phyloP scores from a whole-genome alignment of 2,888 invertebrate species.

The Latheticus oryzae region DNA sequence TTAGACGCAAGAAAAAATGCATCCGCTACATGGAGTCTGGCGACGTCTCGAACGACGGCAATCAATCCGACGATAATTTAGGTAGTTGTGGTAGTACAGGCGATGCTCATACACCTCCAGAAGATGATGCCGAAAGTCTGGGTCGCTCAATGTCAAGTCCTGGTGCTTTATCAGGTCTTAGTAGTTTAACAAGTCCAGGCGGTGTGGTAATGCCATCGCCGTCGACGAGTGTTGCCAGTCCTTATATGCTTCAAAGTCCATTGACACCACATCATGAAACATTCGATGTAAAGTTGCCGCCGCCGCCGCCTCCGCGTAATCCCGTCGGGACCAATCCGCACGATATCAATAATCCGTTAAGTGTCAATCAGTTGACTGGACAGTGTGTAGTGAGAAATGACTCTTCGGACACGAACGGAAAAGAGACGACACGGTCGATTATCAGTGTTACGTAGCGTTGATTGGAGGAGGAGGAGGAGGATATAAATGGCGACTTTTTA shows the following conservation, averaged over 20 bases:
- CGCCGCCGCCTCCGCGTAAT: conserved; percentile 70
- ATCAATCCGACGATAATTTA: conserved; percentile 78
- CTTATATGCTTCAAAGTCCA: conserved; percentile 69
- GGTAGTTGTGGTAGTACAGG: conserved; percentile 85
- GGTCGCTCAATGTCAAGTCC: conserved; percentile 72
- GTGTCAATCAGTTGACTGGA: conserved; percentile 89
- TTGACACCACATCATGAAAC: conserved; percentile 63
- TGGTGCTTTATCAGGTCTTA: conserved; percentile 75
- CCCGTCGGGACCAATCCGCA: conserved; percentile 93
- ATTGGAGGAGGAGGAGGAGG: not conserved
- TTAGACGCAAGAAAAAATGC: conserved; percentile 97
- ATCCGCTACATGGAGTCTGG: conserved; percentile 93
- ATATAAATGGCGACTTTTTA: too few relatives aligned
- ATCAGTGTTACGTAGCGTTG: conserved; percentile 66
- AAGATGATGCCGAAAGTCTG: conserved; percentile 75
- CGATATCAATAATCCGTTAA: conserved; percentile 92
- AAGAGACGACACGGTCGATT: conserved; percentile 63
- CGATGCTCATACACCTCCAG: conserved; percentile 76
- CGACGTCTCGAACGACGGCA: conserved; percentile 72
- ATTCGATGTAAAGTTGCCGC: conserved; percentile 63
- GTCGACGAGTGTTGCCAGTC: conserved; percentile 75
- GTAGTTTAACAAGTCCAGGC: conserved; percentile 77
- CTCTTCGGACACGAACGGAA: conserved; percentile 59
- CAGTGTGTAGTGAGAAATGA: conserved; percentile 68
- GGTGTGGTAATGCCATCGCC: conserved; percentile 81